Conservation (phyloP, 2,797 vertebrate species). For the Acrossocheilus fasciatus region DNA sequence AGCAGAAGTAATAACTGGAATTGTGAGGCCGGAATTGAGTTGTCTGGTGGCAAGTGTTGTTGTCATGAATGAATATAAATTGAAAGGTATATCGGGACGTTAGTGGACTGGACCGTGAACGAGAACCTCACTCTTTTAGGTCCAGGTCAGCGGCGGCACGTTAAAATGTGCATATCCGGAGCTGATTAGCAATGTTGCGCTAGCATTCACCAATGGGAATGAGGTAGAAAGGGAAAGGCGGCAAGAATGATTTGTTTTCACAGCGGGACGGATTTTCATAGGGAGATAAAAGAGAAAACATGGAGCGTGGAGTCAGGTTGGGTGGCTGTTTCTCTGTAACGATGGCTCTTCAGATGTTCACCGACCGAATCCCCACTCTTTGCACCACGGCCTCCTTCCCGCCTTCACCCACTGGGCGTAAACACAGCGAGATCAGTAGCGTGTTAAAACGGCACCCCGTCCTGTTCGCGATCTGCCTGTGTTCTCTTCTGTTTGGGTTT, state of each 20-base stretch:
- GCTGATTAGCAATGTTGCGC: slow-evolving; percentile 53
- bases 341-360: slow-evolving; percentile 53
- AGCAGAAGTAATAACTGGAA: slow-evolving; percentile 42
- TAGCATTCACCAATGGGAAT: slow-evolving; percentile 28
- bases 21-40: slow-evolving; percentile 20
- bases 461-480: slow-evolving; percentile 16
- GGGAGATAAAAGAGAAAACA: slow-evolving; percentile 61
- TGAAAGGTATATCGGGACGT: slow-evolving; percentile 32
- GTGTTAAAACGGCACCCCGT: slow-evolving; percentile 47
- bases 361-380: slow-evolving; percentile 26
- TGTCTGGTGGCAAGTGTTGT: slow-evolving; percentile 30
- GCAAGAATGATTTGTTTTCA: slow-evolving; percentile 65
- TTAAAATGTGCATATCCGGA: slow-evolving; percentile 51
- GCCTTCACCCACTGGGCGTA: slow-evolving; percentile 17
- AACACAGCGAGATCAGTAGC: slow-evolving; percentile 46
- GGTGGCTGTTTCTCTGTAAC: slow-evolving; percentile 44
- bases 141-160: slow-evolving; percentile 45
- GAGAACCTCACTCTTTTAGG: slow-evolving; percentile 24
- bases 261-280: slow-evolving; percentile 54
- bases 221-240: slow-evolving; percentile 36
- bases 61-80: slow-evolving; percentile 36
- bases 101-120: slow-evolving; percentile 11
- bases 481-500: slow-evolving; percentile 31
- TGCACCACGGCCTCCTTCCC: slow-evolving; percentile 9
- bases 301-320: slow-evolving; percentile 50